These are phyloP conservation scores for Capreolus pygargus DNA, from an alignment of 2,113 vertebrate genomes.

Conservation along the genomic window DNA sequence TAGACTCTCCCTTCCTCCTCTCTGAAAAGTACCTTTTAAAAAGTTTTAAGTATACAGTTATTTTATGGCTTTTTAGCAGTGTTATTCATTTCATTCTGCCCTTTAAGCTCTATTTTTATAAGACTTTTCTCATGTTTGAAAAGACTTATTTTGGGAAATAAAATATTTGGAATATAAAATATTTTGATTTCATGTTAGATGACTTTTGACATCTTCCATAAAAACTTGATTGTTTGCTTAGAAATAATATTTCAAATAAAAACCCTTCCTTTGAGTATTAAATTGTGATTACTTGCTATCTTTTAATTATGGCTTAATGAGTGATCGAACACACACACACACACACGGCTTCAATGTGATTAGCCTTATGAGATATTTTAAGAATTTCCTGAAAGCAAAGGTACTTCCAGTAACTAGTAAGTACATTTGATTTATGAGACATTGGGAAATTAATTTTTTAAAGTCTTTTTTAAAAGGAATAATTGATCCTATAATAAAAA, in stretches of 20 bases:
- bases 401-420: neutral
- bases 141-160: neutral
- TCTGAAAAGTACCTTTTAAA: neutral
- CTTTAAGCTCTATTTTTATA: neutral
- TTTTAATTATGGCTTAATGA: neutral
- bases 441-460: neutral
- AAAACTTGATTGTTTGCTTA: constrained; percentile 27
- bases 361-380: constrained; percentile 34
- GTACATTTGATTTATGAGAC: neutral
- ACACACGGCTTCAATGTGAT: neutral
- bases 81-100: neutral
- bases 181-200: constrained; percentile 31
- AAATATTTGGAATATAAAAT: constrained; percentile 3
- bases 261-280: neutral
- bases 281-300: neutral
- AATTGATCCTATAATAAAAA: neutral
- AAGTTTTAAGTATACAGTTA: neutral
- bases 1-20: neutral
- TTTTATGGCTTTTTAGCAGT: neutral
- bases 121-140: neutral
- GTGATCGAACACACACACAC: neutral
- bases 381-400: neutral
- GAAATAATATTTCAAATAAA: constrained; percentile 32
- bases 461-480: neutral
- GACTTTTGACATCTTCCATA: constrained; percentile 19